A percentile compares a stretch with the other conserved stretches of the same genome.
These are phyloP conservation scores for Megaceryle torquata DNA, from an alignment of 2,113 vertebrate species.

Conservation along the genomic window DNA sequence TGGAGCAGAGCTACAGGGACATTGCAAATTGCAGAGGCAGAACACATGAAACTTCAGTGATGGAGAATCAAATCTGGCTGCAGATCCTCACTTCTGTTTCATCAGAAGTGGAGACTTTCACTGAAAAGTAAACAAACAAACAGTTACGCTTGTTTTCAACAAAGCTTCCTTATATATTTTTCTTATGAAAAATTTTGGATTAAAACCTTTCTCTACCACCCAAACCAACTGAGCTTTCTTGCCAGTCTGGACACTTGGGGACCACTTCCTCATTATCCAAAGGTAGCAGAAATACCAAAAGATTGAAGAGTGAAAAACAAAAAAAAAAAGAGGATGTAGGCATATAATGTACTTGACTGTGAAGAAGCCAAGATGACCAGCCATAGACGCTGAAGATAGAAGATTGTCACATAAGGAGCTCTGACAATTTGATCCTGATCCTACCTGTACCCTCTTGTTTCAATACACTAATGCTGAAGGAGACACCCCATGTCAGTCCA, in stretches of 20 bases:
- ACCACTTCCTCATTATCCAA: not conserved
- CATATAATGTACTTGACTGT: not conserved
- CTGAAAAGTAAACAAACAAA: not conserved
- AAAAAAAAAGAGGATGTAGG: not conserved
- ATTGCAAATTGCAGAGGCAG: not conserved
- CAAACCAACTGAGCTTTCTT: not conserved
- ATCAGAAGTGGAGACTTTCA: not conserved
- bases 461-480: too few species aligned
- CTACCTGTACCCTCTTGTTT: not conserved
- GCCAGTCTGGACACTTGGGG: not conserved
- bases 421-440: not conserved
- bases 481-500: too few species aligned
- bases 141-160: not conserved
- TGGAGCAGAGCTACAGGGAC: not conserved
- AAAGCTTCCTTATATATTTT: not conserved
- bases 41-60: not conserved
- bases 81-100: not conserved
- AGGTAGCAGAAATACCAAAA: not conserved
- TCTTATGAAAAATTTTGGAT: not conserved
- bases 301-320: not conserved
- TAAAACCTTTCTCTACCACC: not conserved
- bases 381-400: not conserved
- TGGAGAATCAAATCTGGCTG: not conserved
- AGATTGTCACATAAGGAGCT: rapidly evolving
- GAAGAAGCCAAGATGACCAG: not conserved